A percentile compares a stretch with the other conserved stretches of the same genome.
phyloP scores from a whole-genome alignment of 2,888 invertebrate species.

The Trachelus tabidus region DNA sequence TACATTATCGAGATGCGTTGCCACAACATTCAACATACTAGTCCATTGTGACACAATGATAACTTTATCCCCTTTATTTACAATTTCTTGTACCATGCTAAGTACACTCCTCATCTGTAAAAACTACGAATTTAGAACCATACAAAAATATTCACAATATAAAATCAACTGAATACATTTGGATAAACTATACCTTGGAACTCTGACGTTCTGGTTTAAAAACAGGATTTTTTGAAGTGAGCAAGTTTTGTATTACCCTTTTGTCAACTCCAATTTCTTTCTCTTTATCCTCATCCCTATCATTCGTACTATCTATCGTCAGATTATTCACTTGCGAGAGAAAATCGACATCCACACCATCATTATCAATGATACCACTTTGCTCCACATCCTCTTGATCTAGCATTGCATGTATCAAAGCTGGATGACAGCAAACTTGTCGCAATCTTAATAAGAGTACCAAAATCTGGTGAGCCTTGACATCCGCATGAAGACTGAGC shows the following conservation, averaged over 20 bases:
- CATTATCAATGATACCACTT: slow-evolving; percentile 64
- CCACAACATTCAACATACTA: slow-evolving; percentile 80
- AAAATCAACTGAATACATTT: no score
- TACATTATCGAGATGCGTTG: slow-evolving; percentile 73
- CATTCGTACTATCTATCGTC: slow-evolving; percentile 23
- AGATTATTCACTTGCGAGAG: slow-evolving; percentile 73
- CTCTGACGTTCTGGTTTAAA: slow-evolving; percentile 73
- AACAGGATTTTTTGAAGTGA: slow-evolving; percentile 78
- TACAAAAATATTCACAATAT: slow-evolving; percentile 1
- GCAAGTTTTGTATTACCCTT: slow-evolving; percentile 73
- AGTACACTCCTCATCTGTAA: slow-evolving; percentile 71
- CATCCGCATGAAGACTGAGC: slow-evolving; percentile 55
- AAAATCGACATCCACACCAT: slow-evolving; percentile 70
- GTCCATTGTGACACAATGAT: slow-evolving; percentile 96
- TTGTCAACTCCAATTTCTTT: slow-evolving; percentile 67
- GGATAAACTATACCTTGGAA: slow-evolving; percentile 69
- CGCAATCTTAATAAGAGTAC: slow-evolving; percentile 85
- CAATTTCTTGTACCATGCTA: slow-evolving; percentile 68
- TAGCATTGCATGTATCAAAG: slow-evolving; percentile 77
- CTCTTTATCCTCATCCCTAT: slow-evolving; percentile 11
- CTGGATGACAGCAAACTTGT: slow-evolving; percentile 91
- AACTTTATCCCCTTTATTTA: slow-evolving; percentile 73
- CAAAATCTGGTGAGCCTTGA: slow-evolving; percentile 75
- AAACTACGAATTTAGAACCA: slow-evolving; percentile 2
- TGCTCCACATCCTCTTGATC: slow-evolving; percentile 61